Conservation (phyloP, 2,113 vertebrate species). For the Syngnathus scovelli region DNA sequence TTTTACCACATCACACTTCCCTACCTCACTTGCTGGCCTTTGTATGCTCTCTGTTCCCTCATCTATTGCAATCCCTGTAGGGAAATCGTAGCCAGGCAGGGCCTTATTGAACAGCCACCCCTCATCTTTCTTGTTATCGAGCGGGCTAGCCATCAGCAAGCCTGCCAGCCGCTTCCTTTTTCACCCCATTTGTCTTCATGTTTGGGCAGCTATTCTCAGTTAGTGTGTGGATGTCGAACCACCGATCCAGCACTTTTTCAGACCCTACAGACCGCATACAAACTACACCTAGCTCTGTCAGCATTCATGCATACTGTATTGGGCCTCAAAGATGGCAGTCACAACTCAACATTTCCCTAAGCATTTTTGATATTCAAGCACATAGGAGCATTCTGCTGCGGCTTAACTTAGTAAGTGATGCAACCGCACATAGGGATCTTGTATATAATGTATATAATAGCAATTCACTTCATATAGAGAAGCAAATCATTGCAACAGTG, state of each 20-base stretch:
- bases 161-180: conserved; percentile 24
- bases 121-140: conserved; percentile 32
- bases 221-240: conserved; percentile 2
- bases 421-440: background rate
- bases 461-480: background rate
- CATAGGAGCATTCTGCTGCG: background rate
- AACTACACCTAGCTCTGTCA: conserved; percentile 10
- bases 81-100: conserved; percentile 20
- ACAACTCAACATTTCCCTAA: background rate
- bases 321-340: conserved; percentile 1
- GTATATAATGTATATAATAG: background rate
- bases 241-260: conserved; percentile 3
- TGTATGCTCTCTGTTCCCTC: background rate
- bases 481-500: background rate
- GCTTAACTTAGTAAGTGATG: background rate
- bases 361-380: background rate
- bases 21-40: conserved; percentile 1
- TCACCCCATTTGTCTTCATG: conserved; percentile 37
- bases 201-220: conserved; percentile 33
- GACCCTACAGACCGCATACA: conserved; percentile 15
- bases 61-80: conserved; percentile 6
- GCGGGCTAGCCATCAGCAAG: conserved; percentile 13
- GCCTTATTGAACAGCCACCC: conserved; percentile 29
- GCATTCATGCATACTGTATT: background rate
- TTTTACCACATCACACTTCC: conserved; percentile 1